Base-by-base conservation (phyloP, 2,888 invertebrate genomes). In the Octodonta nipae region DNA sequence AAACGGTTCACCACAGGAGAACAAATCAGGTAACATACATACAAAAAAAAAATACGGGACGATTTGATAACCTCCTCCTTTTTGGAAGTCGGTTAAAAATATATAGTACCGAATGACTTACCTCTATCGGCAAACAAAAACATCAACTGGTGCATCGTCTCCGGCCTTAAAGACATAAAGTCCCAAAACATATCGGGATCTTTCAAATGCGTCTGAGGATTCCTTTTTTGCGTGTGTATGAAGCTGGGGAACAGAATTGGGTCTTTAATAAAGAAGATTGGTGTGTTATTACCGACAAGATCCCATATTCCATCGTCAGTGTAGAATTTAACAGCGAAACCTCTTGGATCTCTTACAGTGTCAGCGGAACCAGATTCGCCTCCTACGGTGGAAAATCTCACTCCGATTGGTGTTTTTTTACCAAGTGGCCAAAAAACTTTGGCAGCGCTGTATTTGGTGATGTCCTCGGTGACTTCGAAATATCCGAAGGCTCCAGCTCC, bases 141-240 rank as follows among this genome's bases (percentile, higher is more conserved):
- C 55, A 82, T 59, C 8, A 75, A 63, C 55, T 92, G 91, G 56
- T 95, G 93, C 20, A 75, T 74, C 2, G 82, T 70, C 62, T 93
- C 93, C 0, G 89, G 88, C 26, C 92, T 71, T 29, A 93, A 65
- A 0, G 84, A 76, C 44, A 91, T 71, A 56, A 95, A 93, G 60
- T 93, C 93, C 93, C 93, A 93, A 57, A 91, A 87, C 88, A 89
- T 89, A 54, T 93, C 84, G 2, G 84, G 65, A 64, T 93, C 92
- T 65, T 88, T 91, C 26, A 92, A 65, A 55, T 87, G 85, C 0
- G 87, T 87, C 26, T 73, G 80, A 1, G 96, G 96, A 58, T 96
- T 95, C 43, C 95, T 73, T 60, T 95, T 96, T 59, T 93, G 93
- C 0, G 93, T 89, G 60, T 95, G 95, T 49, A 96, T 89, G 54